Evolutionary conservation across 2,113 vertebrate species (phyloP).

Genomic region (Vicugna pacos): DNA sequence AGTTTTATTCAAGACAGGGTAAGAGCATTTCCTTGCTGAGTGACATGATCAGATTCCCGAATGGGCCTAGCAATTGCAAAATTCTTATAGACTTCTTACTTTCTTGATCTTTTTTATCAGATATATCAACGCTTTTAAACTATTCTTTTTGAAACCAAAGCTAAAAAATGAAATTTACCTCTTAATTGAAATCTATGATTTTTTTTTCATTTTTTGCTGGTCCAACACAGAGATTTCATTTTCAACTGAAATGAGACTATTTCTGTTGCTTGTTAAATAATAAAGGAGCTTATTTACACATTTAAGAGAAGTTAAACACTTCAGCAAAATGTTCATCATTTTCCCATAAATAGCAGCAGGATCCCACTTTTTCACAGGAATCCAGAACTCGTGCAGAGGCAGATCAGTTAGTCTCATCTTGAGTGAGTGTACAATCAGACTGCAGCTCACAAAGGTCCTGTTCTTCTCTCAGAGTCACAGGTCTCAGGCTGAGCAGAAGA

Average conservation of each 20-base stretch:
- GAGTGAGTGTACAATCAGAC: neutral
- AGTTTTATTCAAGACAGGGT: neutral
- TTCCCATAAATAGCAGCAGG: neutral
- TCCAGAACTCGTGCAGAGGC: neutral
- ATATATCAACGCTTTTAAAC: neutral
- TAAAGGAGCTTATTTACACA: neutral
- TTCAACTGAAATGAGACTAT: slow-evolving; percentile 16
- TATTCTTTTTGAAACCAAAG: neutral
- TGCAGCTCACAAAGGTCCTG: neutral
- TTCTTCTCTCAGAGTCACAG: neutral
- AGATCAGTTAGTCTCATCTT: neutral
- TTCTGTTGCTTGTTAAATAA: neutral
- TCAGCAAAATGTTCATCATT: neutral
- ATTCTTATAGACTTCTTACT: neutral
- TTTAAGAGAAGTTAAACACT: neutral
- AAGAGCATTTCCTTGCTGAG: neutral
- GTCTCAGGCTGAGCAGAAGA: neutral
- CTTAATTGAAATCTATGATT: neutral
- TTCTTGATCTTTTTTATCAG: neutral
- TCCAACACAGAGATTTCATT: neutral
- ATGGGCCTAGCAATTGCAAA: neutral
- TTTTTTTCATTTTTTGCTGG: neutral
- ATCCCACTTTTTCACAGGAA: neutral
- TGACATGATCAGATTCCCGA: neutral
- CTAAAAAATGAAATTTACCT: neutral